Evolutionary conservation across 1,140 invertebrate species (phyloP).

Genomic region (Drosophila gunungcola): DNA sequence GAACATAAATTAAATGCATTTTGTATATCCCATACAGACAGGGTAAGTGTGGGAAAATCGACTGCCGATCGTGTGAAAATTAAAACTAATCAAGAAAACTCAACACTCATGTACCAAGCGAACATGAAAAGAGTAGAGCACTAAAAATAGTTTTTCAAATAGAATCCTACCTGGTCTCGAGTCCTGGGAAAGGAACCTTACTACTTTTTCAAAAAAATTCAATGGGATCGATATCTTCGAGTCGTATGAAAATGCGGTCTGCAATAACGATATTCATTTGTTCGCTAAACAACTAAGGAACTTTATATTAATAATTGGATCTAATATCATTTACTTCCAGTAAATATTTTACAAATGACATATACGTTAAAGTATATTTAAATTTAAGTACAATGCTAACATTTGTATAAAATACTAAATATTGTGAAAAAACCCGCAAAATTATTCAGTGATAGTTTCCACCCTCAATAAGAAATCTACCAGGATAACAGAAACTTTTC

Average conservation of each 20-base stretch:
- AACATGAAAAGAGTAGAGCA: not conserved
- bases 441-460: not conserved
- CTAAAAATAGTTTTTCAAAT: not conserved
- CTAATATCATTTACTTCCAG: too few relatives aligned
- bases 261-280: too few relatives aligned
- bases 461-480: slow-evolving; percentile 3
- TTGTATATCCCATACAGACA: not conserved
- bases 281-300: too few relatives aligned
- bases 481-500: slow-evolving; percentile 21
- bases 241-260: too few relatives aligned
- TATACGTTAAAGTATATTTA: too few relatives aligned
- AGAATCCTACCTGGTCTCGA: not conserved
- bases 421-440: not conserved
- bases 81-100: not conserved
- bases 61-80: not conserved
- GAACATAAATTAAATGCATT: not conserved
- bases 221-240: not conserved
- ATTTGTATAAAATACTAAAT: too few relatives aligned
- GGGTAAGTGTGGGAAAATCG: too few relatives aligned
- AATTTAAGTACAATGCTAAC: too few relatives aligned
- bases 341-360: too few relatives aligned
- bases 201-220: not conserved
- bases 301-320: too few relatives aligned
- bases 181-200: not conserved
- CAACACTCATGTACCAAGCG: not conserved